Percentiles rank a stretch among this genome's conserved stretches.
Evolutionary conservation across 2,113 vertebrate genomes (phyloP).

Genomic region (Perca fluviatilis): DNA sequence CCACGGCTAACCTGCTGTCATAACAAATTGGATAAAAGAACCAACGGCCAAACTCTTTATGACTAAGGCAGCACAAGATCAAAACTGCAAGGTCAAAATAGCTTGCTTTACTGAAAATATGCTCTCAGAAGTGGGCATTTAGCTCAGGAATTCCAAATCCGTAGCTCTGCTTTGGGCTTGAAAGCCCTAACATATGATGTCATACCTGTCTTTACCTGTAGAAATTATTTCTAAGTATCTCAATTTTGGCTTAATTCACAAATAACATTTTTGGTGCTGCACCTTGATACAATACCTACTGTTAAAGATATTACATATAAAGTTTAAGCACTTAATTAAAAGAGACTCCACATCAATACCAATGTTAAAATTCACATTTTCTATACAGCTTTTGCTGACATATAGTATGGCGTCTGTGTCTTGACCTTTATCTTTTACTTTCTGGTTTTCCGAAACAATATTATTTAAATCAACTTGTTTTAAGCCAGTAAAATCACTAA

Average conservation of each 20-base stretch:
- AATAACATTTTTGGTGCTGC: background rate
- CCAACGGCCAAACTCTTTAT: slow-evolving; percentile 7
- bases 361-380: background rate
- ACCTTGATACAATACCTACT: background rate
- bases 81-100: slow-evolving; percentile 17
- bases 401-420: background rate
- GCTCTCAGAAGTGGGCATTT: background rate
- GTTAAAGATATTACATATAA: background rate
- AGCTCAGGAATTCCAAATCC: background rate
- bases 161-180: background rate
- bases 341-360: background rate
- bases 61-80: slow-evolving; percentile 29
- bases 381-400: background rate
- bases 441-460: background rate
- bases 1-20: slow-evolving; percentile 54
- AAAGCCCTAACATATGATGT: background rate
- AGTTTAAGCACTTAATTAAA: background rate
- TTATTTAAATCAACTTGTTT: background rate
- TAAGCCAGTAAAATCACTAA: too few relatives aligned
- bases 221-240: too few relatives aligned
- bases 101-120: slow-evolving; percentile 9
- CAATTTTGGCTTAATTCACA: background rate
- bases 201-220: too few relatives aligned
- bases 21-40: slow-evolving; percentile 47
- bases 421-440: background rate